Percentiles rank a stretch among this genome's conserved stretches.
Conservation (phyloP, 1,140 invertebrate species). For the Eufriesea mexicana region DNA sequence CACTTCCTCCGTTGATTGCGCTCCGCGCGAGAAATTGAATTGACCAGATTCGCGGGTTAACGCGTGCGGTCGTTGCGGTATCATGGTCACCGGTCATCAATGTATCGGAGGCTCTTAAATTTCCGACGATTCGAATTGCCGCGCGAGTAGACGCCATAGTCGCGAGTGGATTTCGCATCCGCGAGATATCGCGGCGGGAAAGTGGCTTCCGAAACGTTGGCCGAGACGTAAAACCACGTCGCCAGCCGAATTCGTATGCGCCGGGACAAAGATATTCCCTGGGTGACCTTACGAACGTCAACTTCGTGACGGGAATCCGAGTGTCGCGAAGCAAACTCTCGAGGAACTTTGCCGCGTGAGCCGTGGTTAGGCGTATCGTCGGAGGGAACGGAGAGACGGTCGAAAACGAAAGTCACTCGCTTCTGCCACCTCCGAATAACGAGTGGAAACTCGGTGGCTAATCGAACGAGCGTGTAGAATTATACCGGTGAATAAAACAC, state of each 20-base stretch:
- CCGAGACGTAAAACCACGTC: background rate
- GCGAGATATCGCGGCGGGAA: background rate
- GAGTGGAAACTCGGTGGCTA: background rate
- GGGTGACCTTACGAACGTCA: conserved; percentile 3
- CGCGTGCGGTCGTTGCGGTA: conserved; percentile 37
- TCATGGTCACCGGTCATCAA: conserved; percentile 31
- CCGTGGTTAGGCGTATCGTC: background rate
- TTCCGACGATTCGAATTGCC: conserved; percentile 27
- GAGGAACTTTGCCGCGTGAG: background rate
- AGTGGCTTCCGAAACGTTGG: background rate
- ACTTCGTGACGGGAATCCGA: conserved; percentile 23
- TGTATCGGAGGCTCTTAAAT: conserved; percentile 14
- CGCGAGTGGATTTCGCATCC: background rate
- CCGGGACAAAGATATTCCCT: background rate
- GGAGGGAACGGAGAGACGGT: background rate
- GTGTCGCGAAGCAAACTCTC: background rate
- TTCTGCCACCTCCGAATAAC: background rate
- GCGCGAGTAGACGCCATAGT: too few species aligned
- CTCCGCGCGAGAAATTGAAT: conserved; percentile 56
- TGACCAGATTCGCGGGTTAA: conserved; percentile 34
- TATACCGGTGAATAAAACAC: background rate
- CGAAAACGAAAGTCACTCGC: conserved; percentile 20
- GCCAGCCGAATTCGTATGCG: background rate
- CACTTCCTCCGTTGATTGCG: conserved; percentile 46
- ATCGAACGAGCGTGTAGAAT: conserved; percentile 1